A percentile compares a stretch with the other conserved stretches of the same genome.
Evolutionary conservation across 2,113 vertebrate genomes (phyloP).

Genomic region (Zosterops japonicus): DNA sequence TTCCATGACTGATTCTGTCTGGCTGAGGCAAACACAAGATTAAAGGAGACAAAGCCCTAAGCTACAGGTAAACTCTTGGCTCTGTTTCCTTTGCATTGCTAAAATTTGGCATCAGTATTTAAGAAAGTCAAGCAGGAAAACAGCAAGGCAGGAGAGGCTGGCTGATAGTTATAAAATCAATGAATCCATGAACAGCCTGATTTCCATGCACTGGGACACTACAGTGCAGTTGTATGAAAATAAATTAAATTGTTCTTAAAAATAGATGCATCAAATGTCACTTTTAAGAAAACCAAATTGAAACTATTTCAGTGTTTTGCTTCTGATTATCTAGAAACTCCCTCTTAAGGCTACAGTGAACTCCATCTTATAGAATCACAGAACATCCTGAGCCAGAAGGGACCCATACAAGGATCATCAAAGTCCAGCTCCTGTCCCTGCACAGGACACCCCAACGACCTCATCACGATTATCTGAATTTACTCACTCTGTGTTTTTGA

Average conservation of each 20-base stretch:
- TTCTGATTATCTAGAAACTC: neutral
- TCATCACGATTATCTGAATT: neutral
- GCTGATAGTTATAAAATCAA: neutral
- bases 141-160: neutral
- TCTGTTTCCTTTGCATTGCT: neutral
- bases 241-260: neutral
- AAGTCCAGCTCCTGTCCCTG: neutral
- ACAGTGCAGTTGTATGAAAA: neutral
- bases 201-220: neutral
- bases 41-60: neutral
- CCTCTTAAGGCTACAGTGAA: neutral
- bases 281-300: neutral
- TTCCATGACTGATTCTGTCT: neutral
- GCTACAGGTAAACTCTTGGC: neutral
- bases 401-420: neutral
- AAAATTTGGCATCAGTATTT: neutral
- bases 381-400: neutral
- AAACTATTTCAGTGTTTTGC: neutral
- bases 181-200: neutral
- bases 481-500: constrained; percentile 75
- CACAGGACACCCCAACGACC: neutral
- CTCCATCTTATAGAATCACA: fast-evolving
- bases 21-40: neutral
- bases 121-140: neutral
- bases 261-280: neutral